Evolutionary conservation across 2,113 vertebrate genomes (phyloP).

Genomic region (Pungitius pungitius): DNA sequence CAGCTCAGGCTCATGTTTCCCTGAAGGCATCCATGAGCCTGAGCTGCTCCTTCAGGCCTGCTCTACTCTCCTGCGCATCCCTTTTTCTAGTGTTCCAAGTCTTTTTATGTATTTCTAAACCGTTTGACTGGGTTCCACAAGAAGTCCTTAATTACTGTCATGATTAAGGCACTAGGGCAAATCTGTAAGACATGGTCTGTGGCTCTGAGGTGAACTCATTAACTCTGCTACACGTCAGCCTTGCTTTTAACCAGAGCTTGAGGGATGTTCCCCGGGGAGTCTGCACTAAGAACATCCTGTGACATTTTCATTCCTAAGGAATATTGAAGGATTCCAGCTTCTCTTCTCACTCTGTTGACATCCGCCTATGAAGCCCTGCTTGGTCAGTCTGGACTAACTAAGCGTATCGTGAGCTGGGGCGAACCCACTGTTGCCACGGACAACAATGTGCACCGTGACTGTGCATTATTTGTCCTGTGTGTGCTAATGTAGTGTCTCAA

Average conservation of each 20-base stretch:
- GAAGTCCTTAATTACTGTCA: background rate
- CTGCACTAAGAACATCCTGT: background rate
- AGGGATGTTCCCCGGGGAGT: background rate
- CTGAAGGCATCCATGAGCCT: background rate
- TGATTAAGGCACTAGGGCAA: conserved; percentile 29
- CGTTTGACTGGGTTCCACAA: background rate
- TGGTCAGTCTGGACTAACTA: background rate
- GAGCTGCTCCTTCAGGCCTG: background rate
- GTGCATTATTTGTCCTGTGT: conserved; percentile 58
- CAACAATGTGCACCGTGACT: conserved; percentile 67
- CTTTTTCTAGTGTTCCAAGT: background rate
- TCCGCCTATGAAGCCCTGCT: background rate
- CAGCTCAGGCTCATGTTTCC: background rate
- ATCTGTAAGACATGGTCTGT: conserved; percentile 36
- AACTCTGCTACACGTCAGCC: conserved; percentile 26
- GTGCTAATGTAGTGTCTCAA: background rate
- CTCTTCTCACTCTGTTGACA: background rate
- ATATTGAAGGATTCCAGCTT: background rate
- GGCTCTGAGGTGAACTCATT: conserved; percentile 54
- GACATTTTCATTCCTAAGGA: background rate
- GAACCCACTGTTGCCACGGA: conserved; percentile 36
- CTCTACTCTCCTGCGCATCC: background rate
- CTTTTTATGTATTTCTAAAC: background rate
- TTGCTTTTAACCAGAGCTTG: conserved; percentile 1
- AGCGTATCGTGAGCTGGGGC: background rate